Evolutionary conservation across 2,888 invertebrate genomes (phyloP), one percentile per base, ranked within the genome.

Genomic region (Leptodirus hochenwartii): DNA sequence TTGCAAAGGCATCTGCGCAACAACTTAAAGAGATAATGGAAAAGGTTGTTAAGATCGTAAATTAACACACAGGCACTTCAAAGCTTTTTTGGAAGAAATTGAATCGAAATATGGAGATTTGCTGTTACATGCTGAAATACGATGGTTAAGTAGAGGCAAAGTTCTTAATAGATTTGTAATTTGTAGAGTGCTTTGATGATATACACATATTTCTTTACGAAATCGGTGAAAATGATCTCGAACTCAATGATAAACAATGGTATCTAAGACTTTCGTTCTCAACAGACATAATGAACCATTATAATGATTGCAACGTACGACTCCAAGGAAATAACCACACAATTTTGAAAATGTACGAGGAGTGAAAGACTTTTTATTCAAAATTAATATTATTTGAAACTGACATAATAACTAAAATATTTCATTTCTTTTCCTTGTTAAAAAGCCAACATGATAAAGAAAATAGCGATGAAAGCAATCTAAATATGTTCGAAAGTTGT

Each of bases 101-200:
- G 39, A 39, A 39, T 39, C 34, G 32, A 33, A 37, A 41, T 40
- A 35, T 39, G 37, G 39, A 38, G 33, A 38, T 40, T 40, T 40
- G 35, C 23, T 35, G 28, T 37, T 37, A 36, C 35, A 38, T 38
- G 34, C 34, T 39, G 34, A 32, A 37, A 33, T 37, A 34, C 35
- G 37, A 35, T 37, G 37, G 39, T 38, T 39, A 36, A 36, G 38
- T 39, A 30, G 33, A 29, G 37, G 36, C 35, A 39, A 39, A 39
- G 38, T 40, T n/a, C n/a, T n/a, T n/a, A n/a, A n/a, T n/a, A 39
- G 40, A 37, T 40, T 36, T 37, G n/a, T n/a, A n/a, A n/a, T n/a
- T n/a, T n/a, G 38, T 41, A 27, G 40, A 41, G 36, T 38, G 34
- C 17, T 37, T 41, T 39, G 38, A 41, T 30, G 38, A 30, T 39